These are phyloP conservation scores for Venusia cambrica DNA, from an alignment of 2,888 invertebrate species.

Conservation along the genomic window DNA sequence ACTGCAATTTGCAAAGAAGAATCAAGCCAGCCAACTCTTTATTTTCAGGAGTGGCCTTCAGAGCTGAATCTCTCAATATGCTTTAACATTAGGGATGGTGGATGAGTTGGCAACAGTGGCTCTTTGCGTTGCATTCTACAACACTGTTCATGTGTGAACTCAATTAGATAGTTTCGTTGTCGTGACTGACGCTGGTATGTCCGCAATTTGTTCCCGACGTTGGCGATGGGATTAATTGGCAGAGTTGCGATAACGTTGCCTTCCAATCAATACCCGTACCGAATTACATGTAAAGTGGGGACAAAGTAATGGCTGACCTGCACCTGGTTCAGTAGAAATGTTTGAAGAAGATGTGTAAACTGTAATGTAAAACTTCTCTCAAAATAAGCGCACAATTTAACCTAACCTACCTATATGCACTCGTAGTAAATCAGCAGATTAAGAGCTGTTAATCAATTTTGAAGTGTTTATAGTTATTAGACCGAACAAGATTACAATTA, in stretches of 20 bases:
- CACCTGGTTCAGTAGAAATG: too few relatives aligned
- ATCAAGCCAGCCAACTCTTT: neutral
- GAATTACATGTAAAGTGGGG: slow-evolving; percentile 24
- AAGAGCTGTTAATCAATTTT: too few relatives aligned
- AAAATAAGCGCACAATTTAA: too few relatives aligned
- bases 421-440: too few relatives aligned
- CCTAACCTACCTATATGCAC: too few relatives aligned
- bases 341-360: too few relatives aligned
- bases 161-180: slow-evolving; percentile 59
- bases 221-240: slow-evolving; percentile 47
- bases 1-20: too few relatives aligned
- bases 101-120: slow-evolving; percentile 2
- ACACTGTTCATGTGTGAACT: slow-evolving; percentile 63
- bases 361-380: too few relatives aligned
- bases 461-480: too few relatives aligned
- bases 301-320: too few relatives aligned
- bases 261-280: slow-evolving; percentile 29
- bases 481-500: too few relatives aligned
- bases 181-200: slow-evolving; percentile 40
- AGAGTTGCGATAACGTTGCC: slow-evolving; percentile 34
- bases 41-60: neutral
- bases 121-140: slow-evolving; percentile 42
- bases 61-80: neutral
- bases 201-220: slow-evolving; percentile 45
- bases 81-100: neutral